Base-by-base conservation (phyloP, 2,113 vertebrate genomes). In the Protobothrops mucrosquamatus region DNA sequence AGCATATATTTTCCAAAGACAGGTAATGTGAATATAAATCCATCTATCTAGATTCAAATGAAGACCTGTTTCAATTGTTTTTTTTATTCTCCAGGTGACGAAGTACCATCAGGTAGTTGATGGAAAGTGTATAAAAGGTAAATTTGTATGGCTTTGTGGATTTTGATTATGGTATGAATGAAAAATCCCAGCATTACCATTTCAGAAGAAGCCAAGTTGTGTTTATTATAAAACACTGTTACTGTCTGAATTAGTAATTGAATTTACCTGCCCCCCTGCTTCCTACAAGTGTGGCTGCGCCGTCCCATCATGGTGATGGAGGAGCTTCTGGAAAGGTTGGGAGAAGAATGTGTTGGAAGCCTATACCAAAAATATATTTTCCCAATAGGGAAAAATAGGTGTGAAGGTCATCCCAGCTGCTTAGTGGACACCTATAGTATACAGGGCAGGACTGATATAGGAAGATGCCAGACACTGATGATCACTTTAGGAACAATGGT, bases 161-260 rank as follows among this genome's bases (percentile, higher is more conserved):
- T 93, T 95, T 59, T 89, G 51, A 93, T 93, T 89, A 55, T 92
- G 95, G 39, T 55, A 59, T 61, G 81, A 1, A 0, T 85, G 88
- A 51, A 0, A 55, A 93, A 89, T 91, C 94, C 1, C 93, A 95
- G 11, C 93, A 34, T 89, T 92, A 20, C 2, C 89, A 2, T 90
- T 34, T 94, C 46, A 81, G 34, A 81, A 39, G 69, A 81, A 81
- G 69, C n/a, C 15, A 7, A 39, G 34, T 39, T 81, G 69, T 87
- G 48, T 54, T 87, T 55, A 10, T n/a, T 10, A 61, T 61, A 91
- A 46, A 54, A 91, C 59, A 74, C 0, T 93, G 92, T 95, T 94
- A 94, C 93, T 93, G 92, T 88, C 87, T 92, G 22, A 91, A 93
- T 14, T 54, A 91, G 1, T 89, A 56, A 87, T 94, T 56, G 93